These are phyloP conservation scores for Ophiothrix spiculata DNA, from an alignment of 35 echinoderm and acorn worm species.

Conservation along the genomic window DNA sequence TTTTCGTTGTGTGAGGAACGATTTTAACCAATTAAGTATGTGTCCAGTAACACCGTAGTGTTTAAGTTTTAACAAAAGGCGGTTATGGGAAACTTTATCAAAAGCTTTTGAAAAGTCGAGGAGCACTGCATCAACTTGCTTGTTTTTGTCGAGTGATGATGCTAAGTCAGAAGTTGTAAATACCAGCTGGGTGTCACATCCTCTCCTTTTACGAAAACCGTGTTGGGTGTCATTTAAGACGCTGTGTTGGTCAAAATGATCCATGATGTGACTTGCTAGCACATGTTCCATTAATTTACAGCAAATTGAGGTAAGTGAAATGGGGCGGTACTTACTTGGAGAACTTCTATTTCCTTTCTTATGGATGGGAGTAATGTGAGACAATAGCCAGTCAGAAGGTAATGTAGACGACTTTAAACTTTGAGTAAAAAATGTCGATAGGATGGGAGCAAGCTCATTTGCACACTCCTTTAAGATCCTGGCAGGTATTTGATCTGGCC, in stretches of 20 bases:
- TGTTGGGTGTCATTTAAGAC: neutral
- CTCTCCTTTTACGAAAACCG: neutral
- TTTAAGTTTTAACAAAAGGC: neutral
- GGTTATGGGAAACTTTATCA: neutral
- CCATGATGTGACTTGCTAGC: neutral
- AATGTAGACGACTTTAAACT: neutral
- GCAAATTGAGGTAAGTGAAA: neutral
- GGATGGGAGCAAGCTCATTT: neutral
- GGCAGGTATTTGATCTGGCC: neutral
- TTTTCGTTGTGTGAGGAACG: slow-evolving; percentile 29
- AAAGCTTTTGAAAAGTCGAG: neutral
- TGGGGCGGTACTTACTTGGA: neutral
- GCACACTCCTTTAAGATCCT: neutral
- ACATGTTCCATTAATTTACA: neutral
- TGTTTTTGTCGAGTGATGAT: neutral
- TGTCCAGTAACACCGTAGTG: neutral
- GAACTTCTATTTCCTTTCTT: neutral
- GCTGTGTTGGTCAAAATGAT: neutral
- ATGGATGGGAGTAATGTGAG: neutral
- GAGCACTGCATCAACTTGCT: neutral
- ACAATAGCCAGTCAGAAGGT: neutral
- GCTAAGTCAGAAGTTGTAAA: neutral
- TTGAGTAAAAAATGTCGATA: neutral
- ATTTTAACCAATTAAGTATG: neutral
- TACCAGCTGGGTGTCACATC: neutral